Evolutionary conservation across 2,797 vertebrate species (phyloP).

Genomic region (Bufotes viridis): DNA sequence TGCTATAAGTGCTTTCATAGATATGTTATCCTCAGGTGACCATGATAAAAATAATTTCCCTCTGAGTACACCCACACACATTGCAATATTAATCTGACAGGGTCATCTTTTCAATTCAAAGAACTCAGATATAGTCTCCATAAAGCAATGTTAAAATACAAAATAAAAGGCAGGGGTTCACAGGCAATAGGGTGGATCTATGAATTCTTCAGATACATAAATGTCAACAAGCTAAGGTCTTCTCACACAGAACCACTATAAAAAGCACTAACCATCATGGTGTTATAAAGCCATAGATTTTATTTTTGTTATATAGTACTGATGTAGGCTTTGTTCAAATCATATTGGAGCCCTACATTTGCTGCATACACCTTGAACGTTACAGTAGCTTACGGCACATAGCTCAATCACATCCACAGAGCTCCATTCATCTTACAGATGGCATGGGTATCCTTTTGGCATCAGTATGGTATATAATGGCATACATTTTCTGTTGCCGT

Average conservation of each 20-base stretch:
- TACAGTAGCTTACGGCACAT: too few relatives aligned
- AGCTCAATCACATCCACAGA: too few relatives aligned
- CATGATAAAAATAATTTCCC: background rate
- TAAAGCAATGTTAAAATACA: background rate
- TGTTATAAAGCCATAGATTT: too few relatives aligned
- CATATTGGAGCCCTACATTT: too few relatives aligned
- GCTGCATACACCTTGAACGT: too few relatives aligned
- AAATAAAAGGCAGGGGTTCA: background rate
- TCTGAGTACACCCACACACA: background rate
- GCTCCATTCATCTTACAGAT: too few relatives aligned
- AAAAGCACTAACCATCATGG: too few relatives aligned
- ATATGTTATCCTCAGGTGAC: background rate
- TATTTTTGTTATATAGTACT: too few relatives aligned
- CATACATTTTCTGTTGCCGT: too few relatives aligned
- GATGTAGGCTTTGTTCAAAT: too few relatives aligned
- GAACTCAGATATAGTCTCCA: background rate
- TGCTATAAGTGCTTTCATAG: background rate
- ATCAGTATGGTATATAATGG: too few relatives aligned
- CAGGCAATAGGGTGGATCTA: background rate
- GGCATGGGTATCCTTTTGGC: too few relatives aligned
- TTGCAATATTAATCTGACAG: slow-evolving; percentile 1
- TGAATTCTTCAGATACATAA: background rate
- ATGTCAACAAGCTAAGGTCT: background rate
- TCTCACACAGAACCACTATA: background rate
- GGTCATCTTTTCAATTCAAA: background rate